Base-by-base conservation (phyloP, 2,113 vertebrate species). In the Proteles cristata region DNA sequence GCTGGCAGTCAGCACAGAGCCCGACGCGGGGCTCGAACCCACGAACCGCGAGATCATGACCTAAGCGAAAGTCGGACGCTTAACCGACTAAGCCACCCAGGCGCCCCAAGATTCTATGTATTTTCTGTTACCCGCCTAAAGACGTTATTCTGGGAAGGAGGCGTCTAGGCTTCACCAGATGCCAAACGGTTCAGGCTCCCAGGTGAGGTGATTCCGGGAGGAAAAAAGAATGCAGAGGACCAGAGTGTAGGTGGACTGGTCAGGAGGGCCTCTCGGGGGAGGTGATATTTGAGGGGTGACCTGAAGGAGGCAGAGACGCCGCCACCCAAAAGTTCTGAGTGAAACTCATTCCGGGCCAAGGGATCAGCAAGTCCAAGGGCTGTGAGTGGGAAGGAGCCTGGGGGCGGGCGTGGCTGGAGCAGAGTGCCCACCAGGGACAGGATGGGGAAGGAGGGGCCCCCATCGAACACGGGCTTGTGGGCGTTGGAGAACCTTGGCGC, bases 391-490 rank as follows among this genome's bases (percentile, higher is more conserved):
- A 76, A 21, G 73, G 43, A 55, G 48, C 7, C 1, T 0, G 79
- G 61, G 31, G 65, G n/a, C 43, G 26, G 2, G 39, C 0, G 2
- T 3, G 45, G 21, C 43, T 16, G 12, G 45, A 26, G 35, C 23
- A 4, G 19, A 65, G 89, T 26, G 65, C 45, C 7, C 0, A 3
- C 4, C 1, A 16, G 14, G 9, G 50, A 16, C 45, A n/a, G 61
- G 65, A 14, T 10, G 7, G 35, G 16, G 77, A 25, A 26, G 21
- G 9, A 35, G 55, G 55, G 48, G 74, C 16, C n/a, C 5, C 0
- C 5, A 0, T 6, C 31, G 15, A 0, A 4, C 1, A 10, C 45
- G 63, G 80, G 9, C 39, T 43, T 1, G 3, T 15, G 4, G 45
- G 35, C 76, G 15, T 63, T 7, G 26, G 76, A 4, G 16, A 74